A percentile compares a stretch with the other conserved stretches of the same genome.
These are phyloP conservation scores for Podarcis lilfordi DNA, from an alignment of 2,797 vertebrate species.

Conservation along the genomic window DNA sequence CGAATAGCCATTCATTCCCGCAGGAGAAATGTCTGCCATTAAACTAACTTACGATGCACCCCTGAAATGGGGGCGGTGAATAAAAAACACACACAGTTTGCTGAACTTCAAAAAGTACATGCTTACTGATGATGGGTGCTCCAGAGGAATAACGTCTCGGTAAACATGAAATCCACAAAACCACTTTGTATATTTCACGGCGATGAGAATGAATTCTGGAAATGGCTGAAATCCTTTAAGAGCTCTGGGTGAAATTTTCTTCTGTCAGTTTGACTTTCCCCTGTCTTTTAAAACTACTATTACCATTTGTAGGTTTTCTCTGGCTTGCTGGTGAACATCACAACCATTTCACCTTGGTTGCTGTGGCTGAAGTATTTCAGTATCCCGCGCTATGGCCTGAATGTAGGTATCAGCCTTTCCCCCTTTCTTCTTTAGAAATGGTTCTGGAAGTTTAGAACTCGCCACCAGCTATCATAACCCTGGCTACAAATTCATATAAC, in stretches of 20 bases:
- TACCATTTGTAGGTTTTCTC: conserved; percentile 81
- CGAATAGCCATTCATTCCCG: too few relatives aligned
- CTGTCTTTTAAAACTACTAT: neutral
- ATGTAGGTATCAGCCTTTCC: conserved; percentile 73
- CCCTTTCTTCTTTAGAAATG: neutral
- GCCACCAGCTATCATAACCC: neutral
- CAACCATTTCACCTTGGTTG: conserved; percentile 79
- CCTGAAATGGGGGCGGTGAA: too few relatives aligned
- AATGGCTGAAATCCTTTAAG: neutral
- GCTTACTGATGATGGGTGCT: neutral
- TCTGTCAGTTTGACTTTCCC: neutral
- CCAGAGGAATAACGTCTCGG: too few relatives aligned
- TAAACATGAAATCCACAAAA: neutral
- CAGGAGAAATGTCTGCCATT: too few relatives aligned
- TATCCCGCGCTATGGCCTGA: conserved; percentile 83
- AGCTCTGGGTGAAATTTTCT: neutral
- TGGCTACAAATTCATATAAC: neutral
- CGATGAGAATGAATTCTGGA: neutral
- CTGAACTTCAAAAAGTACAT: neutral
- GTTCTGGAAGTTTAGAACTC: neutral
- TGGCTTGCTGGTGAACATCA: conserved; percentile 85
- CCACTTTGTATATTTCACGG: neutral
- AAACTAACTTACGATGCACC: too few relatives aligned
- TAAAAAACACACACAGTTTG: neutral
- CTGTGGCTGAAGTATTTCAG: conserved; percentile 86